These are phyloP conservation scores for Trogon melanurus DNA, from an alignment of 2,113 vertebrate genomes.

Conservation along the genomic window DNA sequence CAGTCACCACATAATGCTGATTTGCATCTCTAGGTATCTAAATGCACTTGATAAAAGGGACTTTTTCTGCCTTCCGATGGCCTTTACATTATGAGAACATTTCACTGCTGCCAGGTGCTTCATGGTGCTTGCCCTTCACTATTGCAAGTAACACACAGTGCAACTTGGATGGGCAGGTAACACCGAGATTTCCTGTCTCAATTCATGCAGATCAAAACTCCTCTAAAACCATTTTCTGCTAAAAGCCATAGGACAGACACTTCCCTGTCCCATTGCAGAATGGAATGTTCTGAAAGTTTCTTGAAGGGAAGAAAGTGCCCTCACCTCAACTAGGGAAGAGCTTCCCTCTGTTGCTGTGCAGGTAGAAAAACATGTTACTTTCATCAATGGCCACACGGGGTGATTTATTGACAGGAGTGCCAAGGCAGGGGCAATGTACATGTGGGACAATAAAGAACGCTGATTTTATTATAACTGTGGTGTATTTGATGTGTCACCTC, in stretches of 20 bases:
- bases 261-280: not conserved
- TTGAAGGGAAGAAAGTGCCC: not conserved
- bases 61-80: not conserved
- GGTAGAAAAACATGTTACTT: not conserved
- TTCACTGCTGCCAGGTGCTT: not conserved
- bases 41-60: not conserved
- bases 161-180: not conserved
- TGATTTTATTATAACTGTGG: not conserved
- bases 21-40: not conserved
- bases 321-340: not conserved
- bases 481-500: not conserved
- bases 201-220: not conserved
- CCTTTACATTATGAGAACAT: not conserved
- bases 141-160: not conserved
- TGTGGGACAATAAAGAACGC: not conserved
- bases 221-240: not conserved
- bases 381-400: not conserved
- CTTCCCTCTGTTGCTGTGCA: not conserved
- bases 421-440: rapidly evolving
- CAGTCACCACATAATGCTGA: not conserved
- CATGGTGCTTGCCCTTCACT: not conserved
- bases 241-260: not conserved
- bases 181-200: not conserved
- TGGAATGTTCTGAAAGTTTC: not conserved
- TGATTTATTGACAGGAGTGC: not conserved